Base-by-base conservation (phyloP, 2,797 vertebrate species). In the Ibycter americanus region DNA sequence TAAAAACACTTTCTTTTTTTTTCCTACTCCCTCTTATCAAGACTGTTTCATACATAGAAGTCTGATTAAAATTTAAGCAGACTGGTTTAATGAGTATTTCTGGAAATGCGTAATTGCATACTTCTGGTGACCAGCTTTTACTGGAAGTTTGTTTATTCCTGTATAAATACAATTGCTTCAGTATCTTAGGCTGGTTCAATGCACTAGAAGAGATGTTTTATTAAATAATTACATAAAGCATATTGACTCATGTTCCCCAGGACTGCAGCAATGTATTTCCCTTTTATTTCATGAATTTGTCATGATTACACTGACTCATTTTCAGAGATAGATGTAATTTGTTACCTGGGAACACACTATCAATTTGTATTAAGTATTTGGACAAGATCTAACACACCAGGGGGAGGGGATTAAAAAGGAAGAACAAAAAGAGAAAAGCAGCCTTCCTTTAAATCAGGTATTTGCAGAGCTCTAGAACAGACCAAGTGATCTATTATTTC, bases 51-150 rank as follows among this genome's bases (percentile, higher is more conserved):
- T 89, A 80, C 59, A 85, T 21, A 85, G 88, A 87, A 79, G 83
- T 89, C 91, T 95, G 92, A 97, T 96, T 96, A 95, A 97, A 95
- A 96, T 97, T 97, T 96, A 97, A 97, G 89, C 54, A 96, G 94
- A 90, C 74, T 91, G 94, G 95, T 96, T 96, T 96, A 96, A 97
- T 96, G 83, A 95, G 59, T 90, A 93, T 91, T 95, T 95, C 81
- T 94, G 97, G 94, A 96, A 97, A 86, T 23, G 67, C 85, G 47
- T 93, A 94, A 93, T 95, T 96, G 93, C 95, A 91, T 94, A 93
- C 93, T 97, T 77, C 93, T 96, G 93, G 89, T 97, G 93, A 96
- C 76, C 87, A 96, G 87, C 84, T 91, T 97, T 97, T 97, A 97
- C 87, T 95, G 95, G 95, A 97, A 98, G 89, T 93, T 96, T 93